Conservation (phyloP, 2,797 vertebrate genomes). For the Cynopterus sphinx region DNA sequence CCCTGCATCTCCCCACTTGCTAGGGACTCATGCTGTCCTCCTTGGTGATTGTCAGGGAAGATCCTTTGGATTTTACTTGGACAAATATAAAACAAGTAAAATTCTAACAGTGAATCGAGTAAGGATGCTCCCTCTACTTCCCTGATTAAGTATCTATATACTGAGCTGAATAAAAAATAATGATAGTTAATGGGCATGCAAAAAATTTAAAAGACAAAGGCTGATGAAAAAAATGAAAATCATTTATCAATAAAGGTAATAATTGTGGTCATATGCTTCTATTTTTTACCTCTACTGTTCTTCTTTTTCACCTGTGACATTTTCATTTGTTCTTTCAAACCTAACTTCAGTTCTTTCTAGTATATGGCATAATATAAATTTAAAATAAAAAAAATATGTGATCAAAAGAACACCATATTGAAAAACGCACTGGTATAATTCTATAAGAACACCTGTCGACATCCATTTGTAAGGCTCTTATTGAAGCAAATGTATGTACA, state of each 20-base stretch:
- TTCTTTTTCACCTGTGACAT: background rate
- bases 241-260: background rate
- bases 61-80: background rate
- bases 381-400: background rate
- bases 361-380: background rate
- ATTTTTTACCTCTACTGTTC: background rate
- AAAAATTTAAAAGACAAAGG: background rate
- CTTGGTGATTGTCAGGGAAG: background rate
- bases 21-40: no score
- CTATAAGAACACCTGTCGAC: background rate
- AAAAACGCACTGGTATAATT: background rate
- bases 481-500: background rate
- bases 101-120: background rate
- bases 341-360: background rate
- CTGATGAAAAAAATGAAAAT: background rate
- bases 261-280: background rate
- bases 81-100: background rate
- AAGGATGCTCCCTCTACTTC: background rate
- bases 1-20: background rate
- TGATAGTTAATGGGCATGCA: background rate
- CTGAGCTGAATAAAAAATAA: background rate
- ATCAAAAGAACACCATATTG: background rate
- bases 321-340: background rate
- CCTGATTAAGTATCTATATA: background rate
- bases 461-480: background rate